Conservation (phyloP, 2,113 vertebrate genomes). For the Tylochromis polylepis region DNA sequence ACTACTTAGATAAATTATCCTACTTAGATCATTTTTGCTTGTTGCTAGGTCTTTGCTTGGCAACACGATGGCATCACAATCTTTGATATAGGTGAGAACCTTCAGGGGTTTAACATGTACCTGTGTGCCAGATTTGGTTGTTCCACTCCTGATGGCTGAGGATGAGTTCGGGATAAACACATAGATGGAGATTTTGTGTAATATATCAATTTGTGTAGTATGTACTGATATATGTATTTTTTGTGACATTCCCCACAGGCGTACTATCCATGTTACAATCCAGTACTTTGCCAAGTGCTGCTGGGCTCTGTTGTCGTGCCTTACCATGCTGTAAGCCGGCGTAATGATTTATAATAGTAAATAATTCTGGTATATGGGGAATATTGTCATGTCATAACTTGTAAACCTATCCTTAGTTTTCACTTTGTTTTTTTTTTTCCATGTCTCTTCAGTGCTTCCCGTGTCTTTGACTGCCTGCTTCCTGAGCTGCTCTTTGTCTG, state of each 20-base stretch:
- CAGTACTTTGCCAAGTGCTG: too few relatives aligned
- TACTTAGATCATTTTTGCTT: not conserved
- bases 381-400: not conserved
- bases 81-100: too few relatives aligned
- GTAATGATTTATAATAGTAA: not conserved
- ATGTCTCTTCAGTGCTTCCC: not conserved
- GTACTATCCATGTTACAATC: too few relatives aligned
- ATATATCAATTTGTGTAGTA: not conserved
- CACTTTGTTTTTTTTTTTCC: not conserved
- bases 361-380: not conserved
- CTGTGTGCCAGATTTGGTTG: too few relatives aligned
- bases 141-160: too few relatives aligned
- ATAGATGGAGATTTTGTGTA: not conserved
- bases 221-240: not conserved
- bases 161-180: too few relatives aligned
- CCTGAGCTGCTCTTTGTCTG: not conserved
- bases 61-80: not conserved
- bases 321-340: too few relatives aligned
- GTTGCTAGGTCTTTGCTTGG: not conserved
- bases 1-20: not conserved
- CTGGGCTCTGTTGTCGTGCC: too few relatives aligned
- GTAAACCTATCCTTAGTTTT: accelerated
- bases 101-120: too few relatives aligned
- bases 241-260: not conserved
- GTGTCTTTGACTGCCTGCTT: not conserved